Evolutionary conservation across 2,888 invertebrate genomes (phyloP), one percentile per base, ranked within the genome.

Genomic region (Neelides folsomi): DNA sequence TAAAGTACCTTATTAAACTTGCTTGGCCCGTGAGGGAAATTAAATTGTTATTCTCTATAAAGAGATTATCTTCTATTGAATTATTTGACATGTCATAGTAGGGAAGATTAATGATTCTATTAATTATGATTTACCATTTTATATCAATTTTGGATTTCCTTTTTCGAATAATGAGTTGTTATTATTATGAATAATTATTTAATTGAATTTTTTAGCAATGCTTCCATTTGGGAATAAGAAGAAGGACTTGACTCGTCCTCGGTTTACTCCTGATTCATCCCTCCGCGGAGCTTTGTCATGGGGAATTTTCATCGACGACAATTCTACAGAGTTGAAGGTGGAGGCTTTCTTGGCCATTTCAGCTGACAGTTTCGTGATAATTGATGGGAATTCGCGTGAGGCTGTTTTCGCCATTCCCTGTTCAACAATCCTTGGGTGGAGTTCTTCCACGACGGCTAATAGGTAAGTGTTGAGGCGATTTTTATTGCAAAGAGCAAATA

Each of bases 341-440:
- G 86, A 86, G 62, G 85, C 87, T 67, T 80, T 84, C 59, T 76
- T 93, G 66, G 92, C 86, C 1, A 80, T 94, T 52, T 90, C 90
- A 3, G 78, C 83, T 0, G 93, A 94, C 67, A 83, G 83, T 1
- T 73, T 94, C 47, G 88, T 92, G 19, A 73, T 94, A 12, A 79
- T 94, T 43, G 93, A 94, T 68, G 84, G 86, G 66, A 77, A 75
- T 55, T 80, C 84, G 0, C 76, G 85, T 43, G 86, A 88, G 68
- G 82, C 87, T 40, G 80, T 93, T 34, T 85, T 92, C 64, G 87
- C 86, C 9, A 78, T 87, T 15, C 88, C 93, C 0, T 86, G 86
- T 62, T 79, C 79, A 62, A 80, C 84, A 9, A 77, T 95, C 51
- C 76, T 94, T 39, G 81, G 81, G 41, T 82, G 82, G 82, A 76